Conservation (phyloP, 2,888 invertebrate species). For the Lepidochitona cinerea region DNA sequence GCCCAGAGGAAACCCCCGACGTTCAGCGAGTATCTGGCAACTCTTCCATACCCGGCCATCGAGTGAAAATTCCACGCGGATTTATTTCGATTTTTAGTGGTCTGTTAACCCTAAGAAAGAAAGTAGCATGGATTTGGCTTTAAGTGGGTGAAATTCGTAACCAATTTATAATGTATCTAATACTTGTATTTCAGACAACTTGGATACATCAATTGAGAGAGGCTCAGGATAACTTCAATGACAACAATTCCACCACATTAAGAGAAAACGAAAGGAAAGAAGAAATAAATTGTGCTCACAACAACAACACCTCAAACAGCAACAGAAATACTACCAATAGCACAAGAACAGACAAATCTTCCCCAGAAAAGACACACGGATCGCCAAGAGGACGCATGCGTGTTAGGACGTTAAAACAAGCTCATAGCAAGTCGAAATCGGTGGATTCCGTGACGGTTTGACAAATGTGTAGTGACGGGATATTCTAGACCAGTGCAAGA, state of each 20-base stretch:
- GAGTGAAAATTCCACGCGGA: too few species aligned
- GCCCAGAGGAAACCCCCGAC: too few species aligned
- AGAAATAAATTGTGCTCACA: background rate
- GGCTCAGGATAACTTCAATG: slow-evolving; percentile 74
- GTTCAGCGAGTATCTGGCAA: too few species aligned
- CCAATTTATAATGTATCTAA: too few species aligned
- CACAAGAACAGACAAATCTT: slow-evolving; percentile 4
- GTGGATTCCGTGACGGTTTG: slow-evolving; percentile 56
- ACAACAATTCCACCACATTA: slow-evolving; percentile 47
- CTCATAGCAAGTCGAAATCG: slow-evolving; percentile 50
- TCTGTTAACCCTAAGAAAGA: too few species aligned
- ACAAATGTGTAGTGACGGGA: too few species aligned
- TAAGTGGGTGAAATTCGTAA: too few species aligned
- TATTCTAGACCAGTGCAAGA: too few species aligned
- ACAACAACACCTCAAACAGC: slow-evolving; percentile 15
- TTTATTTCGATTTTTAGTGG: too few species aligned
- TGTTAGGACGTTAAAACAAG: slow-evolving; percentile 25
- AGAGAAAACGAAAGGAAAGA: background rate
- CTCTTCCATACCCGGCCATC: too few species aligned
- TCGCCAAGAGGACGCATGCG: slow-evolving; percentile 13
- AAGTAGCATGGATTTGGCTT: too few species aligned
- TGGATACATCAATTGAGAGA: slow-evolving; percentile 74
- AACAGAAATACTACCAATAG: background rate
- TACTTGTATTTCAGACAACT: slow-evolving; percentile 68
- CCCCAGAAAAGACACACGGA: slow-evolving; percentile 14